Evolutionary conservation across 2,888 invertebrate genomes (phyloP), one percentile per base, ranked within the genome.

Genomic region (Acrocyrtus sp.): DNA sequence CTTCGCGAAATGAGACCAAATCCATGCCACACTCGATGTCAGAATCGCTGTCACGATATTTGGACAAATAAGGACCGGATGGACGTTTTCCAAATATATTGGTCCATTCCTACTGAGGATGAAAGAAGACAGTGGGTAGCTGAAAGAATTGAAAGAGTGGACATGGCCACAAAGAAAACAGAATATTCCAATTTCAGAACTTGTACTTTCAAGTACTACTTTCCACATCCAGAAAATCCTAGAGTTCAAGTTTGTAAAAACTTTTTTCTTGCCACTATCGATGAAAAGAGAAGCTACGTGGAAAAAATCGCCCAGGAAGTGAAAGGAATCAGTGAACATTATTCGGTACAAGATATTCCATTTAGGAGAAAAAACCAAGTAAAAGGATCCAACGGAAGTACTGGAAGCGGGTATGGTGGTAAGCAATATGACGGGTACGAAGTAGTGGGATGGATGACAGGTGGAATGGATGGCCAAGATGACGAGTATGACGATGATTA

Each of bases 191-290:
- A 78, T 21, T 78, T 78, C 48, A 54, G 77, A 22, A 78, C 77
- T 3, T 78, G 77, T 54, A 78, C 77, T 10, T 78, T 78, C 53
- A 78, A 78, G 45, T 78, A 78, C 62, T 78, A 78, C 48, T 70
- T 78, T 27, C 77, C 77, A n/a, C 77, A 75, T 69, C 77, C 77
- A 17, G 75, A 75, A 43, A 75, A 75, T 60, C 50, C 69, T 1
- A 34, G 75, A 53, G 67, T 75, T 8, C 77, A 78, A 72, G 77
- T 78, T 21, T 78, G 77, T 47, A 78, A 78, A 72, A 75, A 75
- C 41, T 78, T 78, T 43, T 78, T 78, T 48, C 73, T 75, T n/a
- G 77, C 77, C 29, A 78, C 77, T 10, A 75, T 78, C 43, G 77
- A 75, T 22, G 77, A 78, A 41, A 75, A 75, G 43, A 39, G 77